Evolutionary conservation across 2,797 vertebrate genomes (phyloP), one percentile per base, ranked within the genome.

Genomic region (Knipowitschia caucasica): DNA sequence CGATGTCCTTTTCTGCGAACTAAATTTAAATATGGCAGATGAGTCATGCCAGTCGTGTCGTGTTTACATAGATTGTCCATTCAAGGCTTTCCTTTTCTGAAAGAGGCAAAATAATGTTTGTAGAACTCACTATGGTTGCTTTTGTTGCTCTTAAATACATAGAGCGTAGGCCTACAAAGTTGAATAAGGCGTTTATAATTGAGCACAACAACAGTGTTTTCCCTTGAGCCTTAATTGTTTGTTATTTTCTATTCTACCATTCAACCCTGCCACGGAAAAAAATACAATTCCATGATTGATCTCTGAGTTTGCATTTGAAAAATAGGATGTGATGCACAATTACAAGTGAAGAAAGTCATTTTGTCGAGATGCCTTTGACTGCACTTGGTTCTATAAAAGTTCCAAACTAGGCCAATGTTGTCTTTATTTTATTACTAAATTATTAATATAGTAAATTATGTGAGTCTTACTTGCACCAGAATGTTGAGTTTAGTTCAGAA

Each of bases 41-140:
- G 35, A 29, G 35, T 59, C 34, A 26, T 54, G 43, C 60, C 38
- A 62, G 14, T 25, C 14, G 29, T 17, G 14, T 50, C 65, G 61
- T 36, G 62, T 72, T 62, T 49, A 64, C 66, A 47, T 61, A 40
- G 67, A 67, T 62, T 39, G 59, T 38, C 31, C 47, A 46, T 59
- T 60, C 52, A 59, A 24, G 56, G 53, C 21, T n/a, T 14, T 44
- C 36, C 36, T 50, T 39, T 4, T 40, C 68, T 14, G 21, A 42
- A 33, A 75, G 8, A 38, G 18, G 21, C 8, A 21, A 39, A 39
- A 15, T 20, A 11, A 20, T 21, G 34, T 35, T 17, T n/a, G n/a
- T 17, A 36, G 34, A 36, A 17, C 34, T 17, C n/a, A n/a, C 5
- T 17, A 35, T 35, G 7, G 14, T 35, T 20, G 20, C 4, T 21